These are phyloP conservation scores for Drosophila ananassae DNA, from an alignment of 1,140 invertebrate species.

Conservation along the genomic window DNA sequence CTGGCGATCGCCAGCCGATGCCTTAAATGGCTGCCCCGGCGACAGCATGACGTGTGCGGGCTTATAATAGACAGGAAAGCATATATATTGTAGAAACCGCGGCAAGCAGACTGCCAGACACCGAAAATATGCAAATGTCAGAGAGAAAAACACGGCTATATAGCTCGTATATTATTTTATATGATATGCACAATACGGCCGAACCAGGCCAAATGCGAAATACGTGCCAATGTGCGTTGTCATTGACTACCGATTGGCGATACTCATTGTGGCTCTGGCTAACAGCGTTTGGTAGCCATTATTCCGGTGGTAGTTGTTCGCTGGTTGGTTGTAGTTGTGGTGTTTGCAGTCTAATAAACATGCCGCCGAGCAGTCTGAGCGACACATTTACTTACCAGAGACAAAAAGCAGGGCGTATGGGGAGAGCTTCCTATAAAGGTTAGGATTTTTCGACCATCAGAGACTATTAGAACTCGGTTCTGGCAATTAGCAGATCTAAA, in stretches of 20 bases:
- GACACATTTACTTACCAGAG: conserved; percentile 47
- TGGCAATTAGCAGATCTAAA: conserved; percentile 29
- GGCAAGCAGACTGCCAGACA: conserved; percentile 30
- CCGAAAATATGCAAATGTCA: conserved; percentile 49
- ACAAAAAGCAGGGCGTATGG: background rate
- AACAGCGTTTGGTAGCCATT: conserved; percentile 51
- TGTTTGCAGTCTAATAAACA: conserved; percentile 62
- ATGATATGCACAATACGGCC: conserved; percentile 38
- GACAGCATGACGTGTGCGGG: conserved; percentile 59
- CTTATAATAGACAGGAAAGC: conserved; percentile 52
- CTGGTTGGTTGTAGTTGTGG: conserved; percentile 24
- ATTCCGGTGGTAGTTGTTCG: conserved; percentile 19
- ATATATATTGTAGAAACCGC: conserved; percentile 40
- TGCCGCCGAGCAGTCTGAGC: conserved; percentile 66
- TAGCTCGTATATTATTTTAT: conserved; percentile 21
- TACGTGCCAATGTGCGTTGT: conserved; percentile 58
- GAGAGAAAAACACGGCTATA: conserved; percentile 9
- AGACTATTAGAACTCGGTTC: conserved; percentile 3
- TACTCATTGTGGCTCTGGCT: conserved; percentile 32
- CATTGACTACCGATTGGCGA: conserved; percentile 38
- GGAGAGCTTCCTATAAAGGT: conserved; percentile 28
- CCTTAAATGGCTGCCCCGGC: conserved; percentile 58
- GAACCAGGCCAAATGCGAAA: conserved; percentile 18
- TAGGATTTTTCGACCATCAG: conserved; percentile 25
- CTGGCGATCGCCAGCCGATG: conserved; percentile 16